Base-by-base conservation (phyloP, 2,888 invertebrate species). In the Drosophila mayaguana region DNA sequence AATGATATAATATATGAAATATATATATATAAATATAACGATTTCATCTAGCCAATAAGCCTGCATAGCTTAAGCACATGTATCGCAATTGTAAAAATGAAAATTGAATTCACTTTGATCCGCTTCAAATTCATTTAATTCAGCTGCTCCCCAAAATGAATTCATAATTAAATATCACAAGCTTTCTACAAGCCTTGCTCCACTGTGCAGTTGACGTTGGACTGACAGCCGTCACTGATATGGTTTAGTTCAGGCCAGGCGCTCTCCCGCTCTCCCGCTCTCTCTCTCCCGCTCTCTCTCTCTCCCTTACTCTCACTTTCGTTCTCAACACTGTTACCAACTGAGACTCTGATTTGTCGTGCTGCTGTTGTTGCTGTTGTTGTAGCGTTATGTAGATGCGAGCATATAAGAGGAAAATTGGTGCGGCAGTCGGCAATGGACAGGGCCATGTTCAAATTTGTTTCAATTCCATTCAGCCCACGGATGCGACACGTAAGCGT, bases 381-480 rank as follows among this genome's bases (percentile, higher is more conserved):
- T 62, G 57, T 60, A 51, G 32, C 51, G 8, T 34, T 88, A 85
- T 82, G 88, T 82, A 80, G 86, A 83, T 82, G 86, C 53, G 61
- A 65, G 69, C 54, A 40, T 40, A 40, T 40, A 53, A 59, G 28
- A 18, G 48, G 54, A 40, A 12, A 48, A n/a, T 50, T 28, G 75
- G 48, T 60, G 42, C 48, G 50, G 69, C 54, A 66, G 60, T 78
- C 50, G 59, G 51, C 66, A 63, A 51, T 63, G 63, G 83, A 72
- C 84, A 57, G 65, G 69, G 50, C 82, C 85, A 64, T 89, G 88
- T 75, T 79, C 88, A 84, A 90, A 90, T 85, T 85, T 85, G 85
- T 90, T 89, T 90, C 85, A 85, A 86, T 90, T 88, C 72, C 54
- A 61, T 59, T 57, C 66, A 50, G 55, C 65, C 64, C 62, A 72